Evolutionary conservation across 2,113 vertebrate genomes (phyloP).

Genomic region (Amblyornis subalaris): DNA sequence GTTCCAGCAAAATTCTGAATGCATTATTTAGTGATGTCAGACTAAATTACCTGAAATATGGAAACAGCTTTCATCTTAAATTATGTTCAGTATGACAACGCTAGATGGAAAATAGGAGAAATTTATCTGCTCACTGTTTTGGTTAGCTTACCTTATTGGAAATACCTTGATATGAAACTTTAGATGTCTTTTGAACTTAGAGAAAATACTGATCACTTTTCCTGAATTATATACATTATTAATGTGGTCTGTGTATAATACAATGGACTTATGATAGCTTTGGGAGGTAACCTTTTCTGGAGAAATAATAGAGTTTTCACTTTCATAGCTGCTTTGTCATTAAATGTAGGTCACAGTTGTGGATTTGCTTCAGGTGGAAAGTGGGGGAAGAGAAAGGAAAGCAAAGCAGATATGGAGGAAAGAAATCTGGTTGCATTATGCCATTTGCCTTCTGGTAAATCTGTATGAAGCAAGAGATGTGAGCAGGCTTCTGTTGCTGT

Average conservation of each 20-base stretch:
- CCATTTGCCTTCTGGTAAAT: neutral
- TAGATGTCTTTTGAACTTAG: constrained; percentile 23
- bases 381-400: neutral
- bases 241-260: neutral
- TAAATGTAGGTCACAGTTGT: neutral
- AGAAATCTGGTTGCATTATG: neutral
- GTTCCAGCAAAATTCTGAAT: constrained; percentile 76
- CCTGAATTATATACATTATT: neutral
- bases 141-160: constrained; percentile 70
- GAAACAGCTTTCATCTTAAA: constrained; percentile 75
- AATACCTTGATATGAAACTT: neutral
- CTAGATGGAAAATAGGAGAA: constrained; percentile 43
- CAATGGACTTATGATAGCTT: neutral
- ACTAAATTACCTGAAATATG: constrained; percentile 74
- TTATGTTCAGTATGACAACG: constrained; percentile 48
- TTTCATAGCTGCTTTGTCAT: neutral
- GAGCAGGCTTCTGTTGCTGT: neutral
- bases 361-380: neutral
- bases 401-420: neutral
- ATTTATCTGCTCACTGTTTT: constrained; percentile 47
- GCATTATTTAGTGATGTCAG: constrained; percentile 79
- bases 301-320: neutral
- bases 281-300: neutral
- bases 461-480: neutral
- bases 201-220: neutral